Percentiles rank a stretch among this genome's conserved stretches.
phyloP scores from a whole-genome alignment of 2,797 vertebrate genomes.

The Lepilemur ruficaudatus region DNA sequence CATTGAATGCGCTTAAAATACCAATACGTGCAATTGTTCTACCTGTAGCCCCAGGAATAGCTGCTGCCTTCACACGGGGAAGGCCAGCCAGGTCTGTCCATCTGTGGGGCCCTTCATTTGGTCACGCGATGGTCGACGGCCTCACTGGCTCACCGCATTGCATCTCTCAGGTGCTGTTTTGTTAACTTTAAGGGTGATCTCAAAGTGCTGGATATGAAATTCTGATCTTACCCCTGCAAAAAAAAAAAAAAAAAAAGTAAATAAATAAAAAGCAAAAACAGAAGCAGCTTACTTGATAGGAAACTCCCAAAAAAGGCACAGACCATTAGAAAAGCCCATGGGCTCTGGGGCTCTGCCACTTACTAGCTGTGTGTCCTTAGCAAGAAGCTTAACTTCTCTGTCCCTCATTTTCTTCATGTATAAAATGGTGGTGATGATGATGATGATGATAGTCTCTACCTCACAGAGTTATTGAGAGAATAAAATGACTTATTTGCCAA shows the following conservation, averaged over 20 bases:
- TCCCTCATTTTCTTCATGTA: neutral
- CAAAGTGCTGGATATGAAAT: neutral
- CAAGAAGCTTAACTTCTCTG: neutral
- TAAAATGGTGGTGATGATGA: neutral
- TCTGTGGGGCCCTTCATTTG: neutral
- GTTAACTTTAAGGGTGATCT: neutral
- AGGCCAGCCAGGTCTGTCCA: rapidly evolving
- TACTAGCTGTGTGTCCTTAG: neutral
- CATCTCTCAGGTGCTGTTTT: neutral
- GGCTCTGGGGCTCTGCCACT: neutral
- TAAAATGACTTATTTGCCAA: neutral
- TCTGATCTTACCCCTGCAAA: neutral
- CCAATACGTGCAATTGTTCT: neutral
- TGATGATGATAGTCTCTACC: neutral
- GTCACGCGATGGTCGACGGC: neutral
- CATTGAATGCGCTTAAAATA: neutral
- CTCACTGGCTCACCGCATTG: neutral
- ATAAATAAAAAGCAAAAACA: neutral
- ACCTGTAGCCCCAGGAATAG: neutral
- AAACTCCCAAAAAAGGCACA: neutral
- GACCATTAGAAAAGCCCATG: neutral
- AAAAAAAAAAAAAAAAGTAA: neutral
- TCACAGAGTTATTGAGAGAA: neutral
- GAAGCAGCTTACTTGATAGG: neutral
- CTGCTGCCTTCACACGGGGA: neutral